Evolutionary conservation across 1,140 invertebrate species (phyloP).

Genomic region (Oncopodura yosiiana): DNA sequence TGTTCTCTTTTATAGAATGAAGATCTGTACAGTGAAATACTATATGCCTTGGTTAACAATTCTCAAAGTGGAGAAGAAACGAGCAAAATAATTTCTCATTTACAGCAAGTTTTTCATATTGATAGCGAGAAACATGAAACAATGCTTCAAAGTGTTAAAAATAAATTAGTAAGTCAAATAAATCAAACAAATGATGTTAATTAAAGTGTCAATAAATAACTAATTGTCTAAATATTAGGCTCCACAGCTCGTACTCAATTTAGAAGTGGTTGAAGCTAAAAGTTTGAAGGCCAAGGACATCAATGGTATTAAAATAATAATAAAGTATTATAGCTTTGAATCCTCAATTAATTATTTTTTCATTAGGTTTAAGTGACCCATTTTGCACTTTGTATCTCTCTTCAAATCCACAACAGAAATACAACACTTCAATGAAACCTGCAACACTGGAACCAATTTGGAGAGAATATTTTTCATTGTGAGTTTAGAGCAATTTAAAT

Average conservation of each 20-base stretch:
- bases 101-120: slow-evolving; percentile 79
- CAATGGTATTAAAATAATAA: slow-evolving; percentile 54
- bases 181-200: slow-evolving; percentile 35
- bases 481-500: too few relatives aligned
- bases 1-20: slow-evolving; percentile 56
- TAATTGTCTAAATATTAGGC: too few relatives aligned
- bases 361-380: slow-evolving; percentile 76
- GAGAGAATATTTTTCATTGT: slow-evolving; percentile 97
- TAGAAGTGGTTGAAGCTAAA: slow-evolving; percentile 85
- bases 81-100: slow-evolving; percentile 63
- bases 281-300: slow-evolving; percentile 88
- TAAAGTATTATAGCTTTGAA: not conserved
- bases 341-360: too few relatives aligned
- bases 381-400: slow-evolving; percentile 76
- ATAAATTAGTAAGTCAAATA: slow-evolving; percentile 58
- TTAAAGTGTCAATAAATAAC: too few relatives aligned
- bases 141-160: slow-evolving; percentile 55
- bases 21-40: slow-evolving; percentile 80
- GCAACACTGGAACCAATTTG: slow-evolving; percentile 80
- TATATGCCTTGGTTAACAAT: slow-evolving; percentile 77
- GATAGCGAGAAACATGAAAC: slow-evolving; percentile 60
- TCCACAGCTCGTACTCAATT: slow-evolving; percentile 82
- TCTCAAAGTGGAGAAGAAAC: too few relatives aligned
- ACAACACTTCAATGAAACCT: slow-evolving; percentile 85
- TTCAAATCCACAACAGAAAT: slow-evolving; percentile 59